Evolutionary conservation across 2,888 invertebrate genomes (phyloP).

Genomic region (Augochlorella aurata): DNA sequence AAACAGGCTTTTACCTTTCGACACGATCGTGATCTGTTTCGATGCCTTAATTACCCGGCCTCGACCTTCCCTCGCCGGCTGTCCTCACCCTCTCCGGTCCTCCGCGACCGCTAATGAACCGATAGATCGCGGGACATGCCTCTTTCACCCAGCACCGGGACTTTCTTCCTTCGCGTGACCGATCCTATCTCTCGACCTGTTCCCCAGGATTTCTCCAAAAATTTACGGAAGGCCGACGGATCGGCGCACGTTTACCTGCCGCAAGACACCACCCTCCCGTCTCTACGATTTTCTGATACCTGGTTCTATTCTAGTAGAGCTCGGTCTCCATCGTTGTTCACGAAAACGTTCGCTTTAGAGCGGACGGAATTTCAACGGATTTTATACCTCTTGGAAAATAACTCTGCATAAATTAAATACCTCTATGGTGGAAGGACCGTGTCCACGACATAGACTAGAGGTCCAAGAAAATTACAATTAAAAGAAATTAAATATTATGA

Average conservation of each 20-base stretch:
- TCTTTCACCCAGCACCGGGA: neutral
- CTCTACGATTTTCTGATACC: too few species aligned
- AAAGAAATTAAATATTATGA: too few species aligned
- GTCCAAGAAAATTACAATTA: too few species aligned
- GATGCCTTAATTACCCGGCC: constrained; percentile 59
- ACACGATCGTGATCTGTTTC: constrained; percentile 53
- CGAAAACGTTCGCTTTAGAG: too few species aligned
- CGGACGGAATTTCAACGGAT: too few species aligned
- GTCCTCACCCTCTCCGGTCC: neutral
- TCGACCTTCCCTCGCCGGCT: neutral
- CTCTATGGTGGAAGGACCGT: too few species aligned
- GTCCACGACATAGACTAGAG: too few species aligned
- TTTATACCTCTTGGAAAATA: too few species aligned
- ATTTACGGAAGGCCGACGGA: neutral
- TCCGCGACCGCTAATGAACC: neutral
- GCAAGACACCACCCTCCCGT: too few species aligned
- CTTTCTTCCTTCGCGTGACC: neutral
- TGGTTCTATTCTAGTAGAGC: too few species aligned
- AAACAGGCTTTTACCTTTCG: constrained; percentile 59
- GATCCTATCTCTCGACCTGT: neutral
- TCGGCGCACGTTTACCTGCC: neutral
- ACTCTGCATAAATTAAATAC: too few species aligned
- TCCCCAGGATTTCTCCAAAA: neutral
- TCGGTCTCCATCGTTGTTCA: too few species aligned
- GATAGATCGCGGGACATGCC: neutral